These are phyloP conservation scores for Drosophila barbarae DNA, from an alignment of 2,888 invertebrate genomes.

Conservation along the genomic window DNA sequence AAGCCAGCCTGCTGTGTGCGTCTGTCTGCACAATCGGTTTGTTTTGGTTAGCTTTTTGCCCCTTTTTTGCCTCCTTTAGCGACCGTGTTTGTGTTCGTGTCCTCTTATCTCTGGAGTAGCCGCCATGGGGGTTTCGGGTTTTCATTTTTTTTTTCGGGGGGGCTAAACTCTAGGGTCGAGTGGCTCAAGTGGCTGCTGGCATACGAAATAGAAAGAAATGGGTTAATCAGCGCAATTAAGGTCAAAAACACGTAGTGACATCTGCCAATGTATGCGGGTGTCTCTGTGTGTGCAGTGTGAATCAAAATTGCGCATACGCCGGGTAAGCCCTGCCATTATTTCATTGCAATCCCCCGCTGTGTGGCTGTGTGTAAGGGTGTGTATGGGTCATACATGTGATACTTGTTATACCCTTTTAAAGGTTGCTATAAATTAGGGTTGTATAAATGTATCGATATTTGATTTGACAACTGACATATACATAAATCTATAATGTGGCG, in stretches of 20 bases:
- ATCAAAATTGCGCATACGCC: constrained; percentile 67
- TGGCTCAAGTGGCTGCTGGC: constrained; percentile 52
- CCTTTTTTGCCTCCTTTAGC: constrained; percentile 17
- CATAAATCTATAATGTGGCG: not conserved
- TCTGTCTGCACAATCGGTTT: constrained; percentile 22
- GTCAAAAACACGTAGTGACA: constrained; percentile 68
- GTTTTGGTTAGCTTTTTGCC: constrained; percentile 30
- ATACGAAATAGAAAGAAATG: constrained; percentile 56
- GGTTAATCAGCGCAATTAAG: constrained; percentile 73
- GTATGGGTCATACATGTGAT: constrained; percentile 21
- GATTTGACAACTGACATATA: not conserved
- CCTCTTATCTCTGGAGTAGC: constrained; percentile 29
- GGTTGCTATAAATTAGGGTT: not conserved
- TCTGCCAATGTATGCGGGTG: constrained; percentile 1
- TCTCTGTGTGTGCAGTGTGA: constrained; percentile 40
- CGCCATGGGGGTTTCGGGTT: constrained; percentile 6
- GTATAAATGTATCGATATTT: not conserved
- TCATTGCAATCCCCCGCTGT: constrained; percentile 51
- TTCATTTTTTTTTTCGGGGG: not conserved
- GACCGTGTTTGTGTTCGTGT: constrained; percentile 4
- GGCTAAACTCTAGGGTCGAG: constrained; percentile 31
- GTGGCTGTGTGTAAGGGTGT: constrained; percentile 28
- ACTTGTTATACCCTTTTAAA: not conserved
- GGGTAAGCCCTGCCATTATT: constrained; percentile 67
- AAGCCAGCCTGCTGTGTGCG: constrained; percentile 11